phyloP scores from a whole-genome alignment of 2,888 invertebrate genomes.

The Lepidocyrtoides sp. region DNA sequence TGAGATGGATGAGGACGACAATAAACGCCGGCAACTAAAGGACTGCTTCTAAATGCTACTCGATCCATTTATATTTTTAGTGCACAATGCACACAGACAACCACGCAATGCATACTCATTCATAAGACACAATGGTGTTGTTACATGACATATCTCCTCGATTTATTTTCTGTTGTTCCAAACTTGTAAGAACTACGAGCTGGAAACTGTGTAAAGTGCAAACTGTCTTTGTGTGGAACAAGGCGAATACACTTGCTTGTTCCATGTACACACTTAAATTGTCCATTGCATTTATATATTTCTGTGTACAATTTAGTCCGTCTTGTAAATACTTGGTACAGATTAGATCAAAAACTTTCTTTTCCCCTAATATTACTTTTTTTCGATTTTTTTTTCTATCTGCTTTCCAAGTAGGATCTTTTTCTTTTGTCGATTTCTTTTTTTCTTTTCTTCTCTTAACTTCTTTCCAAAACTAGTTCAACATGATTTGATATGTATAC shows the following conservation, averaged over 20 bases:
- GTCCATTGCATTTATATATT: neutral
- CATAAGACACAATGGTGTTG: slow-evolving; percentile 4
- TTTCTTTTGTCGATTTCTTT: slow-evolving; percentile 16
- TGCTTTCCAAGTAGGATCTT: neutral
- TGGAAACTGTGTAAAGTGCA: slow-evolving; percentile 13
- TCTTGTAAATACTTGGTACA: slow-evolving; percentile 28
- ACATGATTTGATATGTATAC: slow-evolving; percentile 45
- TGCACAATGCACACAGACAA: too few species aligned
- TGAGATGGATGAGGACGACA: neutral
- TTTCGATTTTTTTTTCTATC: neutral
- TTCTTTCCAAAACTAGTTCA: slow-evolving; percentile 50
- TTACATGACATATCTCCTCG: neutral
- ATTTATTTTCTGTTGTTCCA: slow-evolving; percentile 24
- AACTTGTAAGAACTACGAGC: neutral
- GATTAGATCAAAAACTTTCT: slow-evolving; percentile 29
- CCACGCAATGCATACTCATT: too few species aligned
- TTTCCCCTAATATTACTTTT: neutral
- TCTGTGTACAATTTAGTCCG: neutral
- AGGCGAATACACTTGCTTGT: neutral
- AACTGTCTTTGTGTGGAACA: neutral
- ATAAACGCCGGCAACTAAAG: too few species aligned
- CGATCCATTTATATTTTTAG: neutral
- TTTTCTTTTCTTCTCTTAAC: slow-evolving; percentile 9
- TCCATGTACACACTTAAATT: neutral
- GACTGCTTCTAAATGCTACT: too few species aligned